Conservation (phyloP, 2,888 invertebrate genomes). For the Idaea biselata region DNA sequence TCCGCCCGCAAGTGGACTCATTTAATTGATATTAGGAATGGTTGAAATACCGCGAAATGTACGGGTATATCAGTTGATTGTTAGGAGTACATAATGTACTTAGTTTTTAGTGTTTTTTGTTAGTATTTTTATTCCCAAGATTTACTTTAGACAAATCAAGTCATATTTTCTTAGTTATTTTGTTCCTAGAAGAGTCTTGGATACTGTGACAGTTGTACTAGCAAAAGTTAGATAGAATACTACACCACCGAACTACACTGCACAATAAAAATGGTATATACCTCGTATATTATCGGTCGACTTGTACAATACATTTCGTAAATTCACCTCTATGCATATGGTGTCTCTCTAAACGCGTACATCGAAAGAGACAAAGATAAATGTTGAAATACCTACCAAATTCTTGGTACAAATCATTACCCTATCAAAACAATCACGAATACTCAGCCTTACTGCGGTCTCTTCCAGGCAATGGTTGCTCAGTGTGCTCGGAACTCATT, state of each 20-base stretch:
- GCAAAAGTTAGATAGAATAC: background rate
- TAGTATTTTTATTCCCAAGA: background rate
- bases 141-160: background rate
- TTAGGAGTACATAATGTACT: background rate
- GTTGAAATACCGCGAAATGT: background rate
- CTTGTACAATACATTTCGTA: too few relatives aligned
- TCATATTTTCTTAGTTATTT: background rate
- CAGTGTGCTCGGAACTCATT: too few relatives aligned
- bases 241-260: too few relatives aligned
- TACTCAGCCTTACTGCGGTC: background rate
- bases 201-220: background rate
- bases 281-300: too few relatives aligned
- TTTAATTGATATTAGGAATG: background rate
- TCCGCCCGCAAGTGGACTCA: too few relatives aligned
- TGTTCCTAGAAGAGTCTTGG: background rate
- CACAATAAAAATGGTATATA: too few relatives aligned
- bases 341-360: too few relatives aligned
- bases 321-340: too few relatives aligned
- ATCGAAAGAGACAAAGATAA: too few relatives aligned
- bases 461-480: background rate
- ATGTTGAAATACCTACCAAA: too few relatives aligned
- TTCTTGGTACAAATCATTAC: too few relatives aligned
- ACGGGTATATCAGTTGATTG: background rate
- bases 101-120: background rate
- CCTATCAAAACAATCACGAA: too few relatives aligned